Conservation (phyloP, 2,888 invertebrate genomes). For the Drosophila limbata region DNA sequence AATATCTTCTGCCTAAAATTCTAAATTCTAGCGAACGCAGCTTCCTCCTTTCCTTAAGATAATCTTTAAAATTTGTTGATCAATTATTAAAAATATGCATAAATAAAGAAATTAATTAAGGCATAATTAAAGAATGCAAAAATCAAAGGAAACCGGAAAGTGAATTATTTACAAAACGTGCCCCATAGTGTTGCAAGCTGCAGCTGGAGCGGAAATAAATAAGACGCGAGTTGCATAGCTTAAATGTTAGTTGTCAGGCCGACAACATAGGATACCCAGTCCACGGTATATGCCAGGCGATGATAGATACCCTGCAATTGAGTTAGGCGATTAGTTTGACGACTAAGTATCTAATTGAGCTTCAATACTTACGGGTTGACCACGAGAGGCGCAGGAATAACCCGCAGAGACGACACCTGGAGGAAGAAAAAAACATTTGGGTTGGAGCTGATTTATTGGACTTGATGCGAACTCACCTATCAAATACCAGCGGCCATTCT, state of each 20-base stretch:
- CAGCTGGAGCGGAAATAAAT: slow-evolving; percentile 58
- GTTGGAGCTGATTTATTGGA: neutral
- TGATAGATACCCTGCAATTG: slow-evolving; percentile 92
- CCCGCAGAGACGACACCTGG: slow-evolving; percentile 95
- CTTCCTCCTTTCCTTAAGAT: slow-evolving; percentile 3
- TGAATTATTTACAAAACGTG: slow-evolving; percentile 72
- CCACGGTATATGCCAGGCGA: slow-evolving; percentile 95
- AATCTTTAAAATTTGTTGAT: slow-evolving; percentile 6
- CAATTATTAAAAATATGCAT: slow-evolving; percentile 51
- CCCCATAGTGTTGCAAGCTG: slow-evolving; percentile 15
- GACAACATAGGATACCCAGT: slow-evolving; percentile 92
- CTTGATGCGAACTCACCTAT: slow-evolving; percentile 86
- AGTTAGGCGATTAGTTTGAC: neutral
- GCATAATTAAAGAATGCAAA: slow-evolving; percentile 21
- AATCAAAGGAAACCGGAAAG: slow-evolving; percentile 51
- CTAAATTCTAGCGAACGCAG: slow-evolving; percentile 46
- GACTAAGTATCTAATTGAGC: neutral
- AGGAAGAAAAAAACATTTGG: neutral
- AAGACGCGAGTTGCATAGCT: slow-evolving; percentile 49
- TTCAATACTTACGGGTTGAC: slow-evolving; percentile 88
- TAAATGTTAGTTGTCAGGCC: slow-evolving; percentile 83
- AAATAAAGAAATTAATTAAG: slow-evolving; percentile 46
- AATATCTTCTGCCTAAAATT: slow-evolving; percentile 8
- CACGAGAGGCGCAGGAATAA: slow-evolving; percentile 96
- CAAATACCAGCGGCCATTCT: slow-evolving; percentile 94